Percentiles rank a stretch among this genome's conserved stretches.
These are phyloP conservation scores for Phataginus tetradactyla DNA, from an alignment of 2,797 vertebrate species.

Conservation along the genomic window DNA sequence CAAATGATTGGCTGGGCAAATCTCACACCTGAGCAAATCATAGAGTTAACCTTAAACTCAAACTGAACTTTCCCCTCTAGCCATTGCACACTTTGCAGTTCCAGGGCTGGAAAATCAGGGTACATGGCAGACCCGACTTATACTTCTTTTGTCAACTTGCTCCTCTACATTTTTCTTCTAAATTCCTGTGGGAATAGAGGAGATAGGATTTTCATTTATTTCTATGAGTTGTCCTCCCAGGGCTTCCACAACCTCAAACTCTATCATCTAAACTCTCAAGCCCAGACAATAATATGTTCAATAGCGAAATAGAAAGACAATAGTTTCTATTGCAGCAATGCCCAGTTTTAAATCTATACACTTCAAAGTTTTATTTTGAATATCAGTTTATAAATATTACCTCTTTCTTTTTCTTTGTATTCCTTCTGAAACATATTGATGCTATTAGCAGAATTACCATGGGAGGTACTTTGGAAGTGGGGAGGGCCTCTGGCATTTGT, in stretches of 20 bases:
- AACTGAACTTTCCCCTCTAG: background rate
- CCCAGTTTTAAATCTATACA: background rate
- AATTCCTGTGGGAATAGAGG: background rate
- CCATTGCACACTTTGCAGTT: background rate
- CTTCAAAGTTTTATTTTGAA: background rate
- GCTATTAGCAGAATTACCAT: background rate
- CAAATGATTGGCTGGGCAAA: background rate
- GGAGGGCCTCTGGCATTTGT: background rate
- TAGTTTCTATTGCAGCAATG: background rate
- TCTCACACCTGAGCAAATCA: background rate
- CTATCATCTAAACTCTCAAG: background rate
- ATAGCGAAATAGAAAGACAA: background rate
- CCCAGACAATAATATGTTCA: background rate
- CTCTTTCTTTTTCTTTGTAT: background rate
- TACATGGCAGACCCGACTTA: accelerated
- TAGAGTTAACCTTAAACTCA: background rate
- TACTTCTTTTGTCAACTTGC: background rate
- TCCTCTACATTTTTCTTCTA: background rate
- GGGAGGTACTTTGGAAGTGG: background rate
- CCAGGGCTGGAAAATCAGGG: background rate
- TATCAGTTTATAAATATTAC: background rate
- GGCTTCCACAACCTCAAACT: background rate
- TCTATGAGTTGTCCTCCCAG: background rate
- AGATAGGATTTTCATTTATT: background rate
- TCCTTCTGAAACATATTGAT: background rate